A percentile compares a stretch with the other conserved stretches of the same genome.
phyloP scores from a whole-genome alignment of 2,797 vertebrate species.

The Catharus ustulatus region DNA sequence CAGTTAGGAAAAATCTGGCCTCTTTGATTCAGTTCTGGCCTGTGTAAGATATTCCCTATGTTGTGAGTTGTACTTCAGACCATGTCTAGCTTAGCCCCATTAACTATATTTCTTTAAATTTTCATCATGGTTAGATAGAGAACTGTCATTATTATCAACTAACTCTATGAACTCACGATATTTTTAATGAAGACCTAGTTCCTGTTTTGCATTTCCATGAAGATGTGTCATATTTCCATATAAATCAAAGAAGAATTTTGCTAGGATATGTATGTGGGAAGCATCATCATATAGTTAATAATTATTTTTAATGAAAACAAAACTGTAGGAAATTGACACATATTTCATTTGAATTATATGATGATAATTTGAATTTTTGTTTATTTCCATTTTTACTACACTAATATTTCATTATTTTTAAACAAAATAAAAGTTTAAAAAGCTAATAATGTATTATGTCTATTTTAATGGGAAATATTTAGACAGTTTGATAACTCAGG shows the following conservation, averaged over 20 bases:
- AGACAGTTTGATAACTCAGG: neutral
- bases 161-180: accelerated
- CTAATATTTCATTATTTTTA: neutral
- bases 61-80: neutral
- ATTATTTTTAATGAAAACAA: neutral
- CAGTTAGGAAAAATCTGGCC: neutral
- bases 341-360: neutral
- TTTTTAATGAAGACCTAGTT: neutral
- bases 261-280: neutral
- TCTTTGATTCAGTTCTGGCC: neutral
- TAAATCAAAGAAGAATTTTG: neutral
- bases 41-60: accelerated
- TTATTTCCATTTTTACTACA: neutral
- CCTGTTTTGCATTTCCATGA: neutral
- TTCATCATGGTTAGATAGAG: neutral
- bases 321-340: neutral
- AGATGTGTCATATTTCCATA: neutral
- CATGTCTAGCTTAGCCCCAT: neutral
- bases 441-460: neutral
- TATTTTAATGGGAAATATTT: constrained; percentile 6
- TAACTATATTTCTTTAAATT: neutral
- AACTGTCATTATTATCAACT: neutral
- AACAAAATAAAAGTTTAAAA: neutral
- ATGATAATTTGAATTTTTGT: neutral
- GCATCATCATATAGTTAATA: neutral